phyloP scores from a whole-genome alignment of 1,140 invertebrate genomes.

The silkworm (Bombyx mori) region DNA sequence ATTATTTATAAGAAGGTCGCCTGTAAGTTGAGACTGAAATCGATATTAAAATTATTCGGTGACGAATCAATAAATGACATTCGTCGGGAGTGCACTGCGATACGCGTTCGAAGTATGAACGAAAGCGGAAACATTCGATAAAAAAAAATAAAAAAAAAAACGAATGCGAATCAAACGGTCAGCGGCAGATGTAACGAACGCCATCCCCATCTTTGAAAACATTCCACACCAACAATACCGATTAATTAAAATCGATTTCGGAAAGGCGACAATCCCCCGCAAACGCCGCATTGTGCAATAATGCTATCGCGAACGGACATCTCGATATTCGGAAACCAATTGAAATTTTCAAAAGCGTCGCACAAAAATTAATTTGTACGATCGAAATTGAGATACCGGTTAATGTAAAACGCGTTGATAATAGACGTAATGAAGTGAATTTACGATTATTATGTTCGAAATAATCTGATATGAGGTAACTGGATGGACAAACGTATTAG shows the following conservation, averaged over 20 bases:
- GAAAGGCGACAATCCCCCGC: constrained; percentile 37
- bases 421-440: constrained; percentile 20
- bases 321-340: constrained; percentile 1
- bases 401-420: constrained; percentile 17
- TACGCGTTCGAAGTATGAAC: too few relatives aligned
- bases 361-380: constrained; percentile 20
- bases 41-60: too few relatives aligned
- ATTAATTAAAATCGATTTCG: constrained; percentile 47
- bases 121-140: too few relatives aligned
- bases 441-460: constrained; percentile 20
- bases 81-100: too few relatives aligned
- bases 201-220: constrained; percentile 40
- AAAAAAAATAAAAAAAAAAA: too few relatives aligned
- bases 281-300: constrained; percentile 35
- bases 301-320: constrained; percentile 5
- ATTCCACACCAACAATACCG: constrained; percentile 53
- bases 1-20: neutral
- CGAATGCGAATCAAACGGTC: neutral
- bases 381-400: constrained; percentile 20
- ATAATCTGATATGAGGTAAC: constrained; percentile 14
- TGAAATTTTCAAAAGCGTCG: constrained; percentile 9
- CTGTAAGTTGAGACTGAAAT: neutral
- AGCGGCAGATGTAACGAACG: constrained; percentile 53
- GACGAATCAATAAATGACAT: too few relatives aligned
- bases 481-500: neutral